Evolutionary conservation across 1,140 invertebrate genomes (phyloP).

Genomic region (Drosophila ambigua): DNA sequence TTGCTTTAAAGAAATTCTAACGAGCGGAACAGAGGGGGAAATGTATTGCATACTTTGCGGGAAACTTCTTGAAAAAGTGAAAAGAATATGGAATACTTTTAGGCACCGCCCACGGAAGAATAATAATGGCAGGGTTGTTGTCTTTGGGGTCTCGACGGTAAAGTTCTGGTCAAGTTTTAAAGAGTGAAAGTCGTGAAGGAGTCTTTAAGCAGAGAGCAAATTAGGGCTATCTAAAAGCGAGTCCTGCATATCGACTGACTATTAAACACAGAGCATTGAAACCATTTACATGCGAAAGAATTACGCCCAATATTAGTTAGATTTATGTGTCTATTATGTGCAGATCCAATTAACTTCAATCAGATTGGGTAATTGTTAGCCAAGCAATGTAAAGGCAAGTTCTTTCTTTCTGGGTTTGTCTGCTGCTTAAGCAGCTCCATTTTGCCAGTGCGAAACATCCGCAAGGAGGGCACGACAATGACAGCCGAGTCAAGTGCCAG

Average conservation of each 20-base stretch:
- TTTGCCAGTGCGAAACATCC: slow-evolving; percentile 1
- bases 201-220: too few species aligned
- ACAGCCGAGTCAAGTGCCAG: slow-evolving; percentile 20
- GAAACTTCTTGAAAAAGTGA: too few species aligned
- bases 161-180: slow-evolving; percentile 1
- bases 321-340: too few species aligned
- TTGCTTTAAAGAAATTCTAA: slow-evolving; percentile 4
- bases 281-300: too few species aligned
- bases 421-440: background rate
- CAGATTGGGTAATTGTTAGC: too few species aligned
- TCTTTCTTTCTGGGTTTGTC: background rate
- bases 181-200: background rate
- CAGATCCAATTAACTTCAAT: too few species aligned
- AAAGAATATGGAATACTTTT: slow-evolving; percentile 11
- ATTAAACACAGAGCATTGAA: too few species aligned
- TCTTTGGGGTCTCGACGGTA: background rate
- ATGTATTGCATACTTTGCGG: slow-evolving; percentile 25
- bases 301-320: too few species aligned
- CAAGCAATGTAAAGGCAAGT: too few species aligned
- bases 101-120: background rate
- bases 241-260: too few species aligned
- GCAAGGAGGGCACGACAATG: slow-evolving; percentile 16
- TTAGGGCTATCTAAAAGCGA: too few species aligned
- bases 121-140: background rate
- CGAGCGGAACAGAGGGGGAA: background rate